Percentiles rank a stretch among this genome's conserved stretches.
Evolutionary conservation across 30 jellyfish, hydroid and myxozoan genomes (phyloP).

Genomic region (Turritopsis rubra): DNA sequence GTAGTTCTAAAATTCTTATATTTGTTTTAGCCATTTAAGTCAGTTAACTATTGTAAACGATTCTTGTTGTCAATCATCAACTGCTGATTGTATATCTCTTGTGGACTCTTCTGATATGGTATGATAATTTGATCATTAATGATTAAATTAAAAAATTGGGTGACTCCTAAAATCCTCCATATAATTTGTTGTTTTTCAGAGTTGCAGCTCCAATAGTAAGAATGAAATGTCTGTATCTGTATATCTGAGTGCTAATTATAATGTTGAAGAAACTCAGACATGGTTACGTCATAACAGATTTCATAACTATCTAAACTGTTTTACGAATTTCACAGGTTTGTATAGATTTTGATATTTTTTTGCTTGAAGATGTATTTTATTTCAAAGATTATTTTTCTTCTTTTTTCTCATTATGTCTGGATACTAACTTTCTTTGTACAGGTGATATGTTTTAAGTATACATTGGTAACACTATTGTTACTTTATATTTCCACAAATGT

Average conservation of each 20-base stretch:
- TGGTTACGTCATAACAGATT: conserved; percentile 81
- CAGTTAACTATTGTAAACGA: conserved; percentile 5
- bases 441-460: not conserved
- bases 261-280: conserved; percentile 83
- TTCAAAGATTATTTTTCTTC: not conserved
- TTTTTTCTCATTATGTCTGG: not conserved
- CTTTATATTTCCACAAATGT: not conserved
- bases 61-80: not conserved
- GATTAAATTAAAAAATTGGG: not conserved
- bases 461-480: not conserved
- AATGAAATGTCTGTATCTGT: not conserved
- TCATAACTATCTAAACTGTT: conserved; percentile 49
- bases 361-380: not conserved
- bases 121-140: not conserved
- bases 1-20: not conserved
- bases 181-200: not conserved
- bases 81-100: not conserved
- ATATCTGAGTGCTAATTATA: conserved; percentile 49
- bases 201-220: not conserved
- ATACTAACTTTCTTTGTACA: too few relatives aligned
- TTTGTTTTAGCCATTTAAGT: conserved; percentile 2
- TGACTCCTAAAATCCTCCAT: not conserved
- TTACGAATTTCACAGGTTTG: conserved; percentile 84
- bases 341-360: not conserved
- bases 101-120: not conserved